A percentile compares a stretch with the other conserved stretches of the same genome.
Evolutionary conservation across 1,140 invertebrate species (phyloP).

Genomic region (Coelopa frigida): DNA sequence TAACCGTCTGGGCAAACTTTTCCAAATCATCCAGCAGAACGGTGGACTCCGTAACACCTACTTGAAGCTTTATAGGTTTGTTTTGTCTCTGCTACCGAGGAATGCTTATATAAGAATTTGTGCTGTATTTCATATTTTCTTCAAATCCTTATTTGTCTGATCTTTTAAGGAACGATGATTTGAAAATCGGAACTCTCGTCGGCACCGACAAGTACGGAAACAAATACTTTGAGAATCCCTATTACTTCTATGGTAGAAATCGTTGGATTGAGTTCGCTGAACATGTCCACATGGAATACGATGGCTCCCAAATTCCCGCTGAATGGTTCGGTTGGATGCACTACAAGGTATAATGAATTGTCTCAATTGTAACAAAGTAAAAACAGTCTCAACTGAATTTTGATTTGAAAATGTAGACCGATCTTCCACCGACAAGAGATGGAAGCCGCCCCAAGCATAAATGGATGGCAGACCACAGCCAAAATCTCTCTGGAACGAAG

Average conservation of each 20-base stretch:
- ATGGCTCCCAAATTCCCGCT: conserved; percentile 84
- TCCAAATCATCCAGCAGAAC: conserved; percentile 64
- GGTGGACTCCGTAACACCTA: conserved; percentile 67
- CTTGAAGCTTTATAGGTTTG: conserved; percentile 68
- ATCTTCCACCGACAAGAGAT: conserved; percentile 54
- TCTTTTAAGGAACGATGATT: conserved; percentile 68
- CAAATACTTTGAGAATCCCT: conserved; percentile 90
- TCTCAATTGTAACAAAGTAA: conserved; percentile 62
- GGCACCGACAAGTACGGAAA: conserved; percentile 95
- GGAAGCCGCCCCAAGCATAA: conserved; percentile 66
- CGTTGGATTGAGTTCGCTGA: conserved; percentile 89
- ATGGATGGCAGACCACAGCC: conserved; percentile 79
- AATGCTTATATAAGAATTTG: conserved; percentile 41
- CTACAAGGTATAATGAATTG: conserved; percentile 76
- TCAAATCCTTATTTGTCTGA: conserved; percentile 14
- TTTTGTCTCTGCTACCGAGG: background rate
- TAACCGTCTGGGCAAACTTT: conserved; percentile 62
- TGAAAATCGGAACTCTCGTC: conserved; percentile 79
- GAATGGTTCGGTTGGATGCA: conserved; percentile 89
- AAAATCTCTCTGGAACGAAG: conserved; percentile 75
- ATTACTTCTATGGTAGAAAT: conserved; percentile 84
- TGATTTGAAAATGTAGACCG: conserved; percentile 33
- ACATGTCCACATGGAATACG: conserved; percentile 72
- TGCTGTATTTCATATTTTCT: conserved; percentile 3
- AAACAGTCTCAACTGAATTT: background rate